Base-by-base conservation (phyloP, 2,888 invertebrate species). In the Cosmopolites sordidus region DNA sequence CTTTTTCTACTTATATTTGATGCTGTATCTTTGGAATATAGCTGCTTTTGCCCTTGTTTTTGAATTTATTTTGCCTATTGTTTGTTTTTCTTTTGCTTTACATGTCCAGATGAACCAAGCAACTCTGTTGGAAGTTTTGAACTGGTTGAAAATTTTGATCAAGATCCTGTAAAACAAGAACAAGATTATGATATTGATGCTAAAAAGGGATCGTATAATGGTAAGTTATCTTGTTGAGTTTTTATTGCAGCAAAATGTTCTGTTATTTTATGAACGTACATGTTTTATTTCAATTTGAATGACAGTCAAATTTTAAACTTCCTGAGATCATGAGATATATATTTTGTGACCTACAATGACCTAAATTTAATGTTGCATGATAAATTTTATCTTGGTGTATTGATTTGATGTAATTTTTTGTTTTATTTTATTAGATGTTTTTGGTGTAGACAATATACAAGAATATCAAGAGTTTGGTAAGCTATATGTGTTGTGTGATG, bases 71-170 rank as follows among this genome's bases (percentile, higher is more conserved):
- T 40, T 16, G 40, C 17, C 14, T 40, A 40, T 40, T 40, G 40
- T 37, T 40, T 40, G 18, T 52, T 44, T 58, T 56, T 58, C 18
- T 48, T 56, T 56, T 58, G 58, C 58, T 50, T 61, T 59, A 58
- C 58, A 50, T 62, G 58, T 57, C 38, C 58, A 75, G 75, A 76
- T 74, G 74, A 73, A 61, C 71, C 72, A 57, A 67, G 69, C 60
- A 79, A 81, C 69, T 76, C 78, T 44, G 77, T 79, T 46, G 81
- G 82, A 61, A 83, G 83, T 71, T 84, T 84, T 69, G 85, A 85
- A 75, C 83, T 85, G 76, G 82, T 84, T 63, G 83, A 83, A 65
- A 76, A 76, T 60, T 70, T 78, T 62, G 82, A 83, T 60, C 73
- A 77, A 58, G 74, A 76, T 58, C 60, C 69, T 30, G 57, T 45